phyloP scores from a whole-genome alignment of 1,140 invertebrate genomes.

The Thaumetopoea pityocampa region DNA sequence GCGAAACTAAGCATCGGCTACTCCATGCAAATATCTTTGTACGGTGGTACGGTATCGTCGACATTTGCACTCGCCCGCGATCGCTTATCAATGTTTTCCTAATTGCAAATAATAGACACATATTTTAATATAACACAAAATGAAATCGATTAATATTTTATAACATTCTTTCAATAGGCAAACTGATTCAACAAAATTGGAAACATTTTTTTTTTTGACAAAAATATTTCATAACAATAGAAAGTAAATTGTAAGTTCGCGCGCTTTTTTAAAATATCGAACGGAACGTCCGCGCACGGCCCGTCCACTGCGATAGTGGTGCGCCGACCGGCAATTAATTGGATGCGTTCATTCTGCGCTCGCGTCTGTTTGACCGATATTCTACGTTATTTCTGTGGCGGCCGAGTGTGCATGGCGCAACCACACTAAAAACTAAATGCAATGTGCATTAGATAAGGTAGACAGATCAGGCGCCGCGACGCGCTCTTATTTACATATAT shows the following conservation, averaged over 20 bases:
- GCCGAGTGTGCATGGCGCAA: constrained; percentile 60
- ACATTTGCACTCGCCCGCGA: constrained; percentile 66
- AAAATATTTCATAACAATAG: no score
- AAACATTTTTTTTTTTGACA: no score
- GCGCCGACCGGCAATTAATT: constrained; percentile 63
- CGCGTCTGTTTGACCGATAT: constrained; percentile 69
- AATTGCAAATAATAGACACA: constrained; percentile 47
- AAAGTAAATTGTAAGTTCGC: no score
- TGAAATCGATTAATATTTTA: no score
- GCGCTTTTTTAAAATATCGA: constrained; percentile 42
- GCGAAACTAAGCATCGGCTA: constrained; percentile 51
- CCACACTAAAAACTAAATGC: constrained; percentile 70
- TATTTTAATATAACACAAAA: no score
- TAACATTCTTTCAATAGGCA: no score
- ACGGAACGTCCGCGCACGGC: constrained; percentile 63
- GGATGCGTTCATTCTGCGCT: constrained; percentile 51
- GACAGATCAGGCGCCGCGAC: constrained; percentile 23
- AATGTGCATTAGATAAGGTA: constrained; percentile 66
- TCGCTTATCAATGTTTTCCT: constrained; percentile 61
- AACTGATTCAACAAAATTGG: no score
- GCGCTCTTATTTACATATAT: no score
- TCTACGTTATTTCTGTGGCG: constrained; percentile 69
- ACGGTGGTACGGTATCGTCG: constrained; percentile 35
- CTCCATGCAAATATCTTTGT: constrained; percentile 26
- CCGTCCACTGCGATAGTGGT: constrained; percentile 60